These are phyloP conservation scores for Enteromius radiatus DNA, from an alignment of 2,797 vertebrate genomes.

Conservation along the genomic window DNA sequence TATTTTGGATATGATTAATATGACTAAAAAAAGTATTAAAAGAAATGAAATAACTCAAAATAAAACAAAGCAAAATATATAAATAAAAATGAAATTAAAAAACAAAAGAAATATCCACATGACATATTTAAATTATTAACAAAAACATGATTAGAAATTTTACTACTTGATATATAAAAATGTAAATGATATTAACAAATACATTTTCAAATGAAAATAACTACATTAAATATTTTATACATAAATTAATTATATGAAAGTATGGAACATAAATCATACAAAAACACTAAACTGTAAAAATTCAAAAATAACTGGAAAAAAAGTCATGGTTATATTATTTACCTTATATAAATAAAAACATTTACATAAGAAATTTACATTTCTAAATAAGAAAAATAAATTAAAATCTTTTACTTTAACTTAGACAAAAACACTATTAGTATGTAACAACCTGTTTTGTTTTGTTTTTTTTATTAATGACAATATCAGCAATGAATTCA, in stretches of 20 bases:
- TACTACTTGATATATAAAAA: background rate
- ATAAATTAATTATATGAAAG: background rate
- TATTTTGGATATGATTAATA: too few relatives aligned
- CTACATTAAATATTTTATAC: background rate
- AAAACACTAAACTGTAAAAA: background rate
- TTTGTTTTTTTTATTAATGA: background rate
- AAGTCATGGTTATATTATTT: background rate
- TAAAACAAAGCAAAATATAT: background rate
- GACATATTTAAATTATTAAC: too few relatives aligned
- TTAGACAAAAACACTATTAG: background rate
- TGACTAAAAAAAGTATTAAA: too few relatives aligned
- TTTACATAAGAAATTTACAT: background rate
- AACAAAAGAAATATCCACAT: background rate
- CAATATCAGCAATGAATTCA: background rate
- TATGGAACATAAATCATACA: background rate
- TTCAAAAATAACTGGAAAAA: background rate
- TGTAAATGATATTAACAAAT: background rate
- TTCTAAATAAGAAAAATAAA: background rate
- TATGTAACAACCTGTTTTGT: background rate
- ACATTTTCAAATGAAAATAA: background rate
- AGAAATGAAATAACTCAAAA: background rate
- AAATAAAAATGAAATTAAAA: background rate
- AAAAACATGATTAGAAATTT: too few relatives aligned
- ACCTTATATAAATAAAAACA: background rate
- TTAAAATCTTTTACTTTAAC: background rate